Evolutionary conservation across 2,797 vertebrate genomes (phyloP).

Genomic region (Chelmon rostratus): DNA sequence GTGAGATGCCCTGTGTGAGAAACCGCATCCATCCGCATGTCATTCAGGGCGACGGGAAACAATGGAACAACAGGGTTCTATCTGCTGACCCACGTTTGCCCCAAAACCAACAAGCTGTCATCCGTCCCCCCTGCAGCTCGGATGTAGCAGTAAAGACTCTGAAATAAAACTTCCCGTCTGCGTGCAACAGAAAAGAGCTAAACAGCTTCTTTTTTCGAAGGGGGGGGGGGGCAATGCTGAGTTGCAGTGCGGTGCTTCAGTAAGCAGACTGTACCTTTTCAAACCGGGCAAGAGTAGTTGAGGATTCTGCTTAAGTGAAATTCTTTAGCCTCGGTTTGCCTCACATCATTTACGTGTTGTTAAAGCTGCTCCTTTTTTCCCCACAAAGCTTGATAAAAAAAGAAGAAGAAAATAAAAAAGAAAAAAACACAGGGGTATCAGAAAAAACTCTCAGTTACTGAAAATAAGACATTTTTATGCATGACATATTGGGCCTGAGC

Average conservation of each 20-base stretch:
- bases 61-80: conserved; percentile 53
- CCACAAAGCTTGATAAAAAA: background rate
- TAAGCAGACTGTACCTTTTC: conserved; percentile 55
- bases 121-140: conserved; percentile 26
- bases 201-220: conserved; percentile 34
- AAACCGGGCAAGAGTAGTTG: conserved; percentile 48
- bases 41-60: conserved; percentile 47
- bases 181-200: conserved; percentile 30
- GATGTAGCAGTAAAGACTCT: conserved; percentile 46
- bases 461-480: conserved; percentile 32
- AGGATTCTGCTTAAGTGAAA: conserved; percentile 51
- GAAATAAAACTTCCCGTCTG: conserved; percentile 50
- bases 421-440: background rate
- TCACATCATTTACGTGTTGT: conserved; percentile 38
- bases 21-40: conserved; percentile 46
- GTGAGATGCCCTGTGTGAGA: conserved; percentile 57
- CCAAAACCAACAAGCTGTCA: conserved; percentile 60
- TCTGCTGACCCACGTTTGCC: conserved; percentile 62
- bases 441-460: conserved; percentile 14
- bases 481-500: conserved; percentile 26
- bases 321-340: conserved; percentile 47
- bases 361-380: conserved; percentile 32
- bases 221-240: conserved; percentile 37
- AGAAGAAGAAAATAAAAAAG: background rate
- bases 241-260: conserved; percentile 41